Conservation (phyloP, 2,797 vertebrate genomes). For the Otolemur crassicaudatus region DNA sequence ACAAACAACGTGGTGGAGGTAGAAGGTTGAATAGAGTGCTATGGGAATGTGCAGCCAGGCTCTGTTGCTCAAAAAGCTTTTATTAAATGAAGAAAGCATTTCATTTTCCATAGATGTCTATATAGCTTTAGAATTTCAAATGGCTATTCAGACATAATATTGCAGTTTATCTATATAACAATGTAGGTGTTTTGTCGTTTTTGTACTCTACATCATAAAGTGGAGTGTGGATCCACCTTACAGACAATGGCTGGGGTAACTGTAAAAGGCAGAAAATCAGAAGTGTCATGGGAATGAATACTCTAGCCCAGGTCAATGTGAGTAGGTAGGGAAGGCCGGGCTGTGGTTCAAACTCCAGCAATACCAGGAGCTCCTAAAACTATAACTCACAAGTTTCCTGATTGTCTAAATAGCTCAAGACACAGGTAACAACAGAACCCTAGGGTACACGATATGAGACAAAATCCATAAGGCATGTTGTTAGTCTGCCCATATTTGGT, state of each 20-base stretch:
- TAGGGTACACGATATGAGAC: background rate
- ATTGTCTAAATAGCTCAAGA: background rate
- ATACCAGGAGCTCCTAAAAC: background rate
- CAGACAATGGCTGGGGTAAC: rapidly evolving
- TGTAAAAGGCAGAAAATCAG: background rate
- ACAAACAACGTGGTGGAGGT: background rate
- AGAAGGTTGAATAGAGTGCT: background rate
- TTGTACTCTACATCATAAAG: background rate
- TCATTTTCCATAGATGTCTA: background rate
- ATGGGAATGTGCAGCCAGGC: background rate
- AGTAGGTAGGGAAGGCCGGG: background rate
- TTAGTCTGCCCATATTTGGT: conserved; percentile 7
- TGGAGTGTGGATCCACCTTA: background rate
- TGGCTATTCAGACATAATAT: background rate
- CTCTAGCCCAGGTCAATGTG: background rate
- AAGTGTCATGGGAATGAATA: background rate
- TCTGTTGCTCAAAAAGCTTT: background rate
- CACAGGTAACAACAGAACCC: background rate
- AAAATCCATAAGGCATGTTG: background rate
- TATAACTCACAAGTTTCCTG: background rate
- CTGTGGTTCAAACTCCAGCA: background rate
- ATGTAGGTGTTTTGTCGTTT: background rate
- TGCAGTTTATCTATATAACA: background rate
- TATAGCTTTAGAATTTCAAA: background rate
- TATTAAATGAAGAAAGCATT: background rate